Evolutionary conservation across 2,888 invertebrate genomes (phyloP).

Genomic region (Epinotia demarniana): DNA sequence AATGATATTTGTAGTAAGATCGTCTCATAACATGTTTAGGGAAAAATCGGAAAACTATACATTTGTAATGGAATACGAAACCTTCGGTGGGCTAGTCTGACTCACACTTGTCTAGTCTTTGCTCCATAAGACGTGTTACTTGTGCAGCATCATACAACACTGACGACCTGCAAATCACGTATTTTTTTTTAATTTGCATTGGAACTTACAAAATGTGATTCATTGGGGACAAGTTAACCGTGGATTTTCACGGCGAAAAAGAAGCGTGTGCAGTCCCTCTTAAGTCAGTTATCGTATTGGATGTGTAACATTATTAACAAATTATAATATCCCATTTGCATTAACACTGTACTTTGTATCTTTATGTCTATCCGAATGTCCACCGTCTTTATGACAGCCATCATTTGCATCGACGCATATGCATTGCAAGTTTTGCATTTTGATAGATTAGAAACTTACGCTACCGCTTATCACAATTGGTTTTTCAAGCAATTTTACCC

Average conservation of each 20-base stretch:
- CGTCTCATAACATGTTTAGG: too few relatives aligned
- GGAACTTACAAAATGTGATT: background rate
- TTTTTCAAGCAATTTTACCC: background rate
- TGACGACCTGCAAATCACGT: too few relatives aligned
- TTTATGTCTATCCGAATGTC: constrained; percentile 9
- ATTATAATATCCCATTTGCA: background rate
- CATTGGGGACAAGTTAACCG: background rate
- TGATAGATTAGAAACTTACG: constrained; percentile 13
- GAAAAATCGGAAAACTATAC: too few relatives aligned
- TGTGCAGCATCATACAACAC: background rate
- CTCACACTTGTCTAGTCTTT: background rate
- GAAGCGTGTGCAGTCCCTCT: background rate
- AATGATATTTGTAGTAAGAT: too few relatives aligned
- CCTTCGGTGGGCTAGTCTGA: too few relatives aligned
- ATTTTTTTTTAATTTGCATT: background rate
- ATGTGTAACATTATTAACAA: constrained; percentile 3
- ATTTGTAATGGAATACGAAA: too few relatives aligned
- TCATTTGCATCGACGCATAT: constrained; percentile 9
- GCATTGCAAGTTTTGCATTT: constrained; percentile 17
- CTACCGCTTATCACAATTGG: background rate
- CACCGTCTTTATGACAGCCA: constrained; percentile 18
- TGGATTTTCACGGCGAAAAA: background rate
- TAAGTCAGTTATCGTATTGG: constrained; percentile 4
- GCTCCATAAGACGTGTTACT: background rate
- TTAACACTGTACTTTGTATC: constrained; percentile 14